Conservation (phyloP, 2,113 vertebrate species). For the Cyanistes caeruleus region DNA sequence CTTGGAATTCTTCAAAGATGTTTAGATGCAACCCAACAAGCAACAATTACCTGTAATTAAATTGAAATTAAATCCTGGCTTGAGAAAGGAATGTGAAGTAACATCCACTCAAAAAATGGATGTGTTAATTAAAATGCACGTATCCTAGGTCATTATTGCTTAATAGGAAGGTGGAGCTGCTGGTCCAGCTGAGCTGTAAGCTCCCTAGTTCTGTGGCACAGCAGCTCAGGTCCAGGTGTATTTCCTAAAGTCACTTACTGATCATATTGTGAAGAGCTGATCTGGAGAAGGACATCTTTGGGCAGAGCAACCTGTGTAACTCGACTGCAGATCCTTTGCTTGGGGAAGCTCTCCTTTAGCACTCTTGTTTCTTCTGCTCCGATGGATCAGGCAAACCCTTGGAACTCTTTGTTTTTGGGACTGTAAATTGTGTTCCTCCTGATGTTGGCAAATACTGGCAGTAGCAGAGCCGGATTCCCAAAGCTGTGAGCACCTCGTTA, state of each 20-base stretch:
- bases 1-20: background rate
- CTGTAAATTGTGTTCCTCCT: background rate
- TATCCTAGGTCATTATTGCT: background rate
- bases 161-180: background rate
- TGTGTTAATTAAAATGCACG: background rate
- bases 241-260: background rate
- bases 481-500: fast-evolving
- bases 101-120: background rate
- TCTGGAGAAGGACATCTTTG: background rate
- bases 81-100: background rate
- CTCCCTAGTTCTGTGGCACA: background rate
- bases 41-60: background rate
- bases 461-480: background rate
- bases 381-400: background rate
- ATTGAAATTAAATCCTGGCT: background rate
- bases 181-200: background rate
- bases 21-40: background rate
- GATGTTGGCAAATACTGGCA: background rate
- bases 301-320: background rate
- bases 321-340: fast-evolving
- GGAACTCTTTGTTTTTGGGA: background rate
- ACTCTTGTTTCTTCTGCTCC: background rate
- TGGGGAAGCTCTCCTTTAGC: background rate
- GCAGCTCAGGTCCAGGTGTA: background rate
- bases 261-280: fast-evolving